Evolutionary conservation across 2,888 invertebrate species (phyloP).

Genomic region (Cephus nigrinus): DNA sequence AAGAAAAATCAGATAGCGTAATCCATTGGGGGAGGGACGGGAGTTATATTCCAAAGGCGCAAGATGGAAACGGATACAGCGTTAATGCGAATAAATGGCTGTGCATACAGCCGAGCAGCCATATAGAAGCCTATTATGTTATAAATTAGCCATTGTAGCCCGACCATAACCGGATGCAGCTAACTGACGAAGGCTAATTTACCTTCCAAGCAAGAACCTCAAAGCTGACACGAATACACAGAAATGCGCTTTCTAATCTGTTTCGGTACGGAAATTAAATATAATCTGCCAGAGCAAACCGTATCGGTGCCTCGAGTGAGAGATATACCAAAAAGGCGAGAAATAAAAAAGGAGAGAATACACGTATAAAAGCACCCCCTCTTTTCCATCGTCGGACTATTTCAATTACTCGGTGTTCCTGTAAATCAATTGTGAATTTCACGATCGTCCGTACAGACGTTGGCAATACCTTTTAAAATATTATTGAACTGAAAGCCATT

Average conservation of each 20-base stretch:
- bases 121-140: constrained; percentile 47
- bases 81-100: constrained; percentile 59
- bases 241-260: constrained; percentile 50
- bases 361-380: neutral
- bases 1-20: neutral
- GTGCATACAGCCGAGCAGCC: constrained; percentile 35
- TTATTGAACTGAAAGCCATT: neutral
- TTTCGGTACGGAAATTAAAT: constrained; percentile 39
- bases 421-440: neutral
- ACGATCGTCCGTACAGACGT: neutral
- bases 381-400: neutral
- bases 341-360: neutral
- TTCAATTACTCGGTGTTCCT: neutral
- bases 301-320: neutral
- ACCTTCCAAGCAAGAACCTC: constrained; percentile 25
- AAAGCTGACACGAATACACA: constrained; percentile 32
- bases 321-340: neutral
- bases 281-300: constrained; percentile 30
- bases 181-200: constrained; percentile 62
- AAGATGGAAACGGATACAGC: constrained; percentile 42
- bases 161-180: constrained; percentile 47
- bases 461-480: neutral
- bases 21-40: neutral
- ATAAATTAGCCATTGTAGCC: constrained; percentile 59
- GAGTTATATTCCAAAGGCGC: constrained; percentile 24